Percentiles rank a stretch among this genome's conserved stretches.
Evolutionary conservation across 2,888 invertebrate genomes (phyloP).

Genomic region (Chaitophorus viminalis): DNA sequence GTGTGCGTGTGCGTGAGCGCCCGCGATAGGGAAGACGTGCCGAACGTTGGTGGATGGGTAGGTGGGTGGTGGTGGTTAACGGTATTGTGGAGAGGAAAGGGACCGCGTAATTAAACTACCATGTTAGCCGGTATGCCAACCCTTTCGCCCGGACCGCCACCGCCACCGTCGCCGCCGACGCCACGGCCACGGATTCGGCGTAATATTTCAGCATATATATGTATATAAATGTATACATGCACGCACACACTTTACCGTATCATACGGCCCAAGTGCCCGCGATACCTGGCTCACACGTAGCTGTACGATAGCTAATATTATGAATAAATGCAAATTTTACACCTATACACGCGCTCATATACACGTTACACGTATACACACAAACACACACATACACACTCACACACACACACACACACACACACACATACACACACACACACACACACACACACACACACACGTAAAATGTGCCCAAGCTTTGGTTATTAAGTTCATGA

Average conservation of each 20-base stretch:
- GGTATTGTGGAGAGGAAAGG: constrained; percentile 20
- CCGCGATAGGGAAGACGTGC: constrained; percentile 29
- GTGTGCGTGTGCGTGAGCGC: constrained; percentile 8
- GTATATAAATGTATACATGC: not conserved
- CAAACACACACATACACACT: too few relatives aligned
- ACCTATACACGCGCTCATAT: too few relatives aligned
- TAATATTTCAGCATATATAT: constrained; percentile 53
- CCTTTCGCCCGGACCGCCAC: constrained; percentile 58
- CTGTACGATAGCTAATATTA: not conserved
- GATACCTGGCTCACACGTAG: not conserved
- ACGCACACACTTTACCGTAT: constrained; percentile 1
- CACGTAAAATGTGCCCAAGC: not conserved
- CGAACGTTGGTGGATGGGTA: constrained; percentile 13
- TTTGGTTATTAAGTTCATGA: not conserved
- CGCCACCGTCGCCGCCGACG: constrained; percentile 31
- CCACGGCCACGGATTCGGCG: constrained; percentile 58
- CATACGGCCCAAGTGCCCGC: constrained; percentile 28
- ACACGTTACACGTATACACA: too few relatives aligned
- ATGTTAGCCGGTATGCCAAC: constrained; percentile 61
- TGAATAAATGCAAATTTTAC: not conserved
- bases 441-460: too few relatives aligned
- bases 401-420: too few relatives aligned
- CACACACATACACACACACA: too few relatives aligned
- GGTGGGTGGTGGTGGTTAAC: not conserved
- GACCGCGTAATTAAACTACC: constrained; percentile 62